A percentile compares a stretch with the other conserved stretches of the same genome.
Conservation (phyloP, 2,888 invertebrate genomes). For the Falcaria lacertinaria region DNA sequence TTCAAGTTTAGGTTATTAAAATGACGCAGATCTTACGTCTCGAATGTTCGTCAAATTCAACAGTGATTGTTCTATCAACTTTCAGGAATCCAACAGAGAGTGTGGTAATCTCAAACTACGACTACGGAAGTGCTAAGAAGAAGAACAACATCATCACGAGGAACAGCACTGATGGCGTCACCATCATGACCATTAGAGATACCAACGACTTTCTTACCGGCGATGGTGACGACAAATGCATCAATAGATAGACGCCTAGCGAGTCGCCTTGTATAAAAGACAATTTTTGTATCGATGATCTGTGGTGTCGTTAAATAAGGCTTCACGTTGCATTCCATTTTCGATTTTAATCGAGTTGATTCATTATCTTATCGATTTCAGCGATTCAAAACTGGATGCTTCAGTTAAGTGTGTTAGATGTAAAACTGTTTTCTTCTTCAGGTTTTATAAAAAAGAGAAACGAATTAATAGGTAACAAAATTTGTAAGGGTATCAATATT, state of each 20-base stretch:
- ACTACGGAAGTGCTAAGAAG: slow-evolving; percentile 71
- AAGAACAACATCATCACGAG: slow-evolving; percentile 63
- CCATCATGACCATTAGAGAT: slow-evolving; percentile 63
- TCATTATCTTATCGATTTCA: too few relatives aligned
- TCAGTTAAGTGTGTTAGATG: too few relatives aligned
- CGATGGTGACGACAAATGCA: slow-evolving; percentile 58
- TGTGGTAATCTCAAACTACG: slow-evolving; percentile 74
- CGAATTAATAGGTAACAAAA: too few relatives aligned
- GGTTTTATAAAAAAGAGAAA: too few relatives aligned
- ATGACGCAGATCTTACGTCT: too few relatives aligned
- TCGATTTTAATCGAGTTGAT: neutral
- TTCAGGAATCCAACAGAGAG: slow-evolving; percentile 73
- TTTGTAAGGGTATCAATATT: too few relatives aligned
- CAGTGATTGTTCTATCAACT: slow-evolving; percentile 54
- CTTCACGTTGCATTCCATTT: neutral
- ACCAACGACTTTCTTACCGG: slow-evolving; percentile 54
- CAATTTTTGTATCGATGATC: slow-evolving; percentile 3
- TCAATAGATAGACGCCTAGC: slow-evolving; percentile 48
- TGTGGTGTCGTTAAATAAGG: neutral
- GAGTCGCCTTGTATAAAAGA: slow-evolving; percentile 1
- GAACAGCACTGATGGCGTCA: slow-evolving; percentile 65
- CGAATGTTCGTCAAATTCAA: slow-evolving; percentile 18
- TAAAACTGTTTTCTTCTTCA: too few relatives aligned
- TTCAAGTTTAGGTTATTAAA: too few relatives aligned
- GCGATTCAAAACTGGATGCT: too few relatives aligned